Base-by-base conservation (phyloP, 35 echinoderm and acorn worm genomes). In the Patiria miniata region DNA sequence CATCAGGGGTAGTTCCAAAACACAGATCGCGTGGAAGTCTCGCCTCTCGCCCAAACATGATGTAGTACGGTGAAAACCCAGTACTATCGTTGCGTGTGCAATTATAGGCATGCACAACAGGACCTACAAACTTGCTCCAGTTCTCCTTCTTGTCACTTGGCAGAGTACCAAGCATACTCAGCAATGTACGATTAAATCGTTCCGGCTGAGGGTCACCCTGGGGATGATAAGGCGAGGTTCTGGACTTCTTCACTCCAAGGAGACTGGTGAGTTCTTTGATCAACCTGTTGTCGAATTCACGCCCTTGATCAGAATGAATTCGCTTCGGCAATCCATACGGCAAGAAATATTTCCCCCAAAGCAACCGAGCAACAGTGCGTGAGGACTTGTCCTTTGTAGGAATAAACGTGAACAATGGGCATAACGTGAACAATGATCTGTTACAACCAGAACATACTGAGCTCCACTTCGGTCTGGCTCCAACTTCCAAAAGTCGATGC, bases 41-140 rank as follows among this genome's bases (percentile, higher is more conserved):
- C 5, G 88, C 21, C 61, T 84, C 69, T 52, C 87, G 90, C 32
- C 90, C 90, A 55, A 90, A 90, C 53, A 94, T 79, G 17, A 94
- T 61, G 21, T 86, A 81, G 61, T 86, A 94, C 7, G 87, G 92
- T 7, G 60, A 79, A 77, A 85, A 86, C 36, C 83, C 87, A 7
- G 92, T 94, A 19, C 39, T 55, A 42, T 86, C 88, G 29, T 83
- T 39, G 21, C 39, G 61, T 1, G 92, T 91, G 23, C 80, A 85
- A 40, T 94, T 94, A 39, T 90, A 94, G 10, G 83, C 88, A 82
- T 94, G 87, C 19, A 94, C 88, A 15, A 94, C 21, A 7, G 79
- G 19, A 19, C 36, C 39, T 14, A 90, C 78, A 51, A 84, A 39
- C 33, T 90, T 33, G 29, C 81, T 79, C 86, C 79, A 93, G 33